These are phyloP conservation scores for Cydia amplana DNA, from an alignment of 1,140 invertebrate species.

Conservation along the genomic window DNA sequence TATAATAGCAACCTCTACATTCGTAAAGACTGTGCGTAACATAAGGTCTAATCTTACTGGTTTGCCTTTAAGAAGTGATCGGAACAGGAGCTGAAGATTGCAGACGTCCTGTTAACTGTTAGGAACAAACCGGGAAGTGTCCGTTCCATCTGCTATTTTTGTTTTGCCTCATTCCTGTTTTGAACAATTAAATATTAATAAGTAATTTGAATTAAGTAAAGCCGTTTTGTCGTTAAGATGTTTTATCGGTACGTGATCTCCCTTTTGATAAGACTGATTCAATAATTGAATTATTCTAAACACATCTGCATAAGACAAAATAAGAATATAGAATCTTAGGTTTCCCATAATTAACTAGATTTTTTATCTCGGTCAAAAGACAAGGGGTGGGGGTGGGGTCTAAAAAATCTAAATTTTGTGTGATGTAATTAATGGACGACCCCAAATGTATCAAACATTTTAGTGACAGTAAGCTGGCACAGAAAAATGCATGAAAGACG, in stretches of 20 bases:
- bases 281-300: too few species aligned
- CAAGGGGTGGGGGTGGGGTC: too few species aligned
- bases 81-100: background rate
- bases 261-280: background rate
- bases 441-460: too few species aligned
- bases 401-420: too few species aligned
- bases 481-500: too few species aligned
- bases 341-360: too few species aligned
- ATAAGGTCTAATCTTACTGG: background rate
- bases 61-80: background rate
- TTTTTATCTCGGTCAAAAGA: too few species aligned
- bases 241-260: background rate
- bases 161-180: background rate
- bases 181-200: constrained; percentile 3
- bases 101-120: constrained; percentile 18
- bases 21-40: background rate
- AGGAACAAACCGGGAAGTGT: constrained; percentile 13
- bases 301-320: too few species aligned
- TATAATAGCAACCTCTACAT: background rate
- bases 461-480: too few species aligned
- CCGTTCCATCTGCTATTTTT: constrained; percentile 16
- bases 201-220: constrained; percentile 5
- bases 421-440: too few species aligned
- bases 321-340: too few species aligned
- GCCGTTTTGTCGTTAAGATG: background rate